Conservation (phyloP, 2,113 vertebrate species). For the Oryctolagus cuniculus region mOryCun1.1 NC_091453.1:88303501-88304000, state of each 20-base stretch:
- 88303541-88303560: background rate
- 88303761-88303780: slow-evolving; percentile 7
- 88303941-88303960: background rate
- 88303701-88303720: background rate
- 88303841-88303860: background rate
- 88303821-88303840: background rate
- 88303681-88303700: background rate
- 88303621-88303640: background rate
- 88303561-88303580: background rate
- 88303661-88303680: background rate
- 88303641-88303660: background rate
- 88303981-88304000: background rate
- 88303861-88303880: background rate
- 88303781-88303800: background rate
- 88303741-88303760: background rate
- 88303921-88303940: background rate
- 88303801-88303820: background rate
- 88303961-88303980: background rate
- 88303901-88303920: background rate
- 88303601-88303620: background rate
- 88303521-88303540: background rate
- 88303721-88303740: background rate
- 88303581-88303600: background rate
- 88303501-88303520: background rate
- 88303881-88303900: background rate